These are phyloP conservation scores for Exaiptasia diaphana DNA, from an alignment of 64 coral and sea anemone genomes.

Conservation along the genomic window DNA sequence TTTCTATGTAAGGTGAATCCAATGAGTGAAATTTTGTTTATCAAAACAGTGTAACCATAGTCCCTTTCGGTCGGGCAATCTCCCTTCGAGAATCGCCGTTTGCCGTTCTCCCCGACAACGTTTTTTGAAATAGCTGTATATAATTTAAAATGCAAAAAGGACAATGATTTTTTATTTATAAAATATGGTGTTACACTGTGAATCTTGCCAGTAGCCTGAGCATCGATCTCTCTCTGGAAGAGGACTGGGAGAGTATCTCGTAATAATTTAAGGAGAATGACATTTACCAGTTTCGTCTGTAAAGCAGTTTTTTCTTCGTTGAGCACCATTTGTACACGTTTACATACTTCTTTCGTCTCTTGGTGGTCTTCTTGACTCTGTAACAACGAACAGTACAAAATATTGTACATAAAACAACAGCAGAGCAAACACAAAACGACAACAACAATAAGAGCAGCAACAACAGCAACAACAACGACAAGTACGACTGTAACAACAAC, in stretches of 20 bases:
- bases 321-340: conserved; percentile 78
- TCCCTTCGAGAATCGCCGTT: too few species aligned
- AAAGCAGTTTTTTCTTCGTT: conserved; percentile 85
- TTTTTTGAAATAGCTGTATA: too few species aligned
- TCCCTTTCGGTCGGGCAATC: too few species aligned
- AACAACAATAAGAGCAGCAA: not conserved
- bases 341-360: conserved; percentile 82
- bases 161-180: too few species aligned
- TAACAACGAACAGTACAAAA: not conserved
- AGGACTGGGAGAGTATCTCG: too few species aligned
- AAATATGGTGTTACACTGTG: too few species aligned
- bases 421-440: not conserved
- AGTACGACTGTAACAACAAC: not conserved
- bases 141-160: too few species aligned
- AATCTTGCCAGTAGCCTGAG: not conserved
- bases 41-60: too few species aligned
- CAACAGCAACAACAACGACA: not conserved
- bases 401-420: not conserved
- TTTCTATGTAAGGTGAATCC: too few species aligned
- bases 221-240: not conserved
- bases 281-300: conserved; percentile 79
- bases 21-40: too few species aligned
- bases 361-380: conserved; percentile 64
- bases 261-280: too few species aligned
- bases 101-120: too few species aligned